A percentile compares a stretch with the other conserved stretches of the same genome.
phyloP scores from a whole-genome alignment of 2,797 vertebrate genomes.

The Gallinago stenura region DNA sequence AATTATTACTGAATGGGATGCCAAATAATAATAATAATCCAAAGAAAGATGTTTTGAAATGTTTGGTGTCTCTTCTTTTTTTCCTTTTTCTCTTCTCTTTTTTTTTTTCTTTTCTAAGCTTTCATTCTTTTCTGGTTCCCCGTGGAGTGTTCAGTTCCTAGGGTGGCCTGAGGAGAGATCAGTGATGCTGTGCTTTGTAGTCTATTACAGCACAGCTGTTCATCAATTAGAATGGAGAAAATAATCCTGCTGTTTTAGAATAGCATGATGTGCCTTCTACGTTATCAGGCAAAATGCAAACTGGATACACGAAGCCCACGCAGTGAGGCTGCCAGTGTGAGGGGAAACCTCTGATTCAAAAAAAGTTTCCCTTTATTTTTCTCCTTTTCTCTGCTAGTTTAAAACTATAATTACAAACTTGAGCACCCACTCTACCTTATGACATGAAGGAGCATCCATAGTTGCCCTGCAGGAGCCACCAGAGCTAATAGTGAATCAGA shows the following conservation, averaged over 20 bases:
- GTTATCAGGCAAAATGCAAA: constrained; percentile 69
- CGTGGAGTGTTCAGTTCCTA: constrained; percentile 67
- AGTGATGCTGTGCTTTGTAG: constrained; percentile 71
- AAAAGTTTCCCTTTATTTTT: constrained; percentile 32
- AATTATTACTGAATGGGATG: not conserved
- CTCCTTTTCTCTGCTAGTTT: constrained; percentile 10
- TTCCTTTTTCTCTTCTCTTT: not conserved
- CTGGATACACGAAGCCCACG: constrained; percentile 62
- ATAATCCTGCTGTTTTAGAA: constrained; percentile 72
- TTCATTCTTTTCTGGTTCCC: constrained; percentile 60
- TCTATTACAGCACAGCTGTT: constrained; percentile 78
- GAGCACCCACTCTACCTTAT: constrained; percentile 33
- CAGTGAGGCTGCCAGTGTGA: constrained; percentile 32
- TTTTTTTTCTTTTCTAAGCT: not conserved
- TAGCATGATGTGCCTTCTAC: constrained; percentile 47
- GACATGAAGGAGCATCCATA: constrained; percentile 14
- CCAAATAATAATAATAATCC: not conserved
- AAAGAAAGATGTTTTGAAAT: not conserved
- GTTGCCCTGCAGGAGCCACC: constrained; percentile 25
- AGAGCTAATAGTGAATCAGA: constrained; percentile 30
- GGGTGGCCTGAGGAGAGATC: constrained; percentile 79
- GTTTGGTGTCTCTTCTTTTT: not conserved
- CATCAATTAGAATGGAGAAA: constrained; percentile 73
- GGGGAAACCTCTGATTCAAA: constrained; percentile 11
- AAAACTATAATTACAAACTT: constrained; percentile 38